Evolutionary conservation across 2,888 invertebrate species (phyloP).

Genomic region (Oscheius sp.): DNA sequence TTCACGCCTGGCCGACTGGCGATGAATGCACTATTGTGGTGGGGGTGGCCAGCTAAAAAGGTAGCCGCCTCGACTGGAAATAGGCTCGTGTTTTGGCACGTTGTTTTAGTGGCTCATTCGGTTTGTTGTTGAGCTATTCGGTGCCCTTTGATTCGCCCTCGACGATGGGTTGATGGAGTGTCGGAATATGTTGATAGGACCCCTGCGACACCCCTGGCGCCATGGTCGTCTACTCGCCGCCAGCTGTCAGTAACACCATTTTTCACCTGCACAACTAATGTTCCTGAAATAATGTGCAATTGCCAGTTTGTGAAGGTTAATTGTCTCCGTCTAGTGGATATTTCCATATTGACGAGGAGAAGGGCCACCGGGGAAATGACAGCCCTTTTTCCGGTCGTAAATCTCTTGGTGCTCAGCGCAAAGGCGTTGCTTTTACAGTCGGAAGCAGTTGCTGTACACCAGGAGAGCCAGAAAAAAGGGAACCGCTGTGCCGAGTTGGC

Average conservation of each 20-base stretch:
- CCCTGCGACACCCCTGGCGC: not conserved
- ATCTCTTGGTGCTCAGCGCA: conserved; percentile 34
- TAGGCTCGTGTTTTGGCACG: not conserved
- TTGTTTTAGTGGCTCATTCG: conserved; percentile 12
- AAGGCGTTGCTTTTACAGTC: conserved; percentile 38
- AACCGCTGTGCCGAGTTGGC: conserved; percentile 16
- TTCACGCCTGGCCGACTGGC: conserved; percentile 21
- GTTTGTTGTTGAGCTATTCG: not conserved
- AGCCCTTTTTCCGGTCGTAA: conserved; percentile 26
- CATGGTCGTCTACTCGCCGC: not conserved
- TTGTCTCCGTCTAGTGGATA: not conserved
- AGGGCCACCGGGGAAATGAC: not conserved
- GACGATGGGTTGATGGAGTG: conserved; percentile 33
- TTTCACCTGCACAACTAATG: conserved; percentile 25
- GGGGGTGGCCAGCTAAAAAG: not conserved
- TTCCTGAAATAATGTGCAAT: conserved; percentile 8
- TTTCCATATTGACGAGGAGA: not conserved
- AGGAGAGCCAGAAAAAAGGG: conserved; percentile 14
- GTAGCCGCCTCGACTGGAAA: conserved; percentile 15
- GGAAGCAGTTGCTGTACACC: conserved; percentile 23
- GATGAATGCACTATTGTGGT: conserved; percentile 34
- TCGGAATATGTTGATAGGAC: conserved; percentile 8
- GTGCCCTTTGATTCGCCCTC: conserved; percentile 2
- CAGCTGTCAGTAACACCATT: conserved; percentile 31
- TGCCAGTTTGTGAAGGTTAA: conserved; percentile 18